Base-by-base conservation (phyloP, 2,113 vertebrate species). In the Gasterosteus nipponicus region DNA sequence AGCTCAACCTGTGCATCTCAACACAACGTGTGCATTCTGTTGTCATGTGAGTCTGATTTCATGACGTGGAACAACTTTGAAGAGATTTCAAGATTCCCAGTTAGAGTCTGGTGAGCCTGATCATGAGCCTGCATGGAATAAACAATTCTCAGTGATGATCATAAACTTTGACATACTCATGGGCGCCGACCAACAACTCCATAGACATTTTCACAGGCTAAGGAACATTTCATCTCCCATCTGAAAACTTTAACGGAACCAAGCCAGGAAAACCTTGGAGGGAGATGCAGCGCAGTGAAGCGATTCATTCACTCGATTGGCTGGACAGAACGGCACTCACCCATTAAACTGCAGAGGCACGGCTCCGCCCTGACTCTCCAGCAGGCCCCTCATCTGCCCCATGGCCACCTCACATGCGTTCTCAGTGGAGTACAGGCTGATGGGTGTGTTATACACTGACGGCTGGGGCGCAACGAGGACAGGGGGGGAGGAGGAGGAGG, bases 301-400 rank as follows among this genome's bases (percentile, higher is more conserved):
- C 0, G 10, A 53, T 42, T 33, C 4, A 65, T 67, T 66, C 1
- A n/a, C 65, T 59, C 46, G 53, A 83, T 19, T 60, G 47, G 78
- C 75, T 61, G 51, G 46, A 56, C 59, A 82, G 33, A 78, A 86
- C 80, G 49, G 80, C 86, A 98, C 97, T 96, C 96, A 98, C 97
- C 97, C 97, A 94, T 99, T 98, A 85, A 95, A 95, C 88, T 96
- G 95, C 71, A 75, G 64, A 83, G 87, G 85, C 89, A 95, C 93
- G 94, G 82, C 94, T 92, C 95, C 96, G 74, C 94, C 95, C 94
- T 96, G 96, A 94, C 91, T 95, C 74, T 96, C 95, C 92, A 89
- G 84, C 47, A 94, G 90, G 94, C 96, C 96, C 95, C 96, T 95
- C 94, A 92, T 95, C 83, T 95, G 96, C 81, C 96, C 96, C 94